A percentile compares a stretch with the other conserved stretches of the same genome.
Conservation (phyloP, 2,888 invertebrate species). For the Drosophila formosana region DNA sequence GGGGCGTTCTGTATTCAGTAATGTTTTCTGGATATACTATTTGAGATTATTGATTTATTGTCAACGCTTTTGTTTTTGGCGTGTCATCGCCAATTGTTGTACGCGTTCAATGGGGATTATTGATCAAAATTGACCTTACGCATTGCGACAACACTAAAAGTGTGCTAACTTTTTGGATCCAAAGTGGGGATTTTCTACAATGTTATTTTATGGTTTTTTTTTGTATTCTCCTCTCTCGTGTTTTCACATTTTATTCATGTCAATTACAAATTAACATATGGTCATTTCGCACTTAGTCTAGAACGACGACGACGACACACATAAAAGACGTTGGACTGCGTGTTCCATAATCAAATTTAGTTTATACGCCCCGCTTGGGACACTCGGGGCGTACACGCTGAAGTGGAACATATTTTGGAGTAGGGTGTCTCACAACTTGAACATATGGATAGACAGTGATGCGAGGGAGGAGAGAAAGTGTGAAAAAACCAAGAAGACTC, state of each 20-base stretch:
- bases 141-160: constrained; percentile 3
- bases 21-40: neutral
- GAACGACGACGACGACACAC: constrained; percentile 8
- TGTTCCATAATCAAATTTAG: constrained; percentile 59
- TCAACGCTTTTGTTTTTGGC: constrained; percentile 2
- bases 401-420: constrained; percentile 14
- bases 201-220: constrained; percentile 8
- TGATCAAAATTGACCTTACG: constrained; percentile 26
- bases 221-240: constrained; percentile 5
- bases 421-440: constrained; percentile 37
- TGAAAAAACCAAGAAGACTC: neutral
- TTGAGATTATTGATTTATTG: constrained; percentile 14
- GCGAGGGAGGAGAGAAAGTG: neutral
- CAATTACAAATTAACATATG: constrained; percentile 73
- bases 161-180: constrained; percentile 3
- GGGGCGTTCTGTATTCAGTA: constrained; percentile 8
- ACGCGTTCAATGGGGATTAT: constrained; percentile 13
- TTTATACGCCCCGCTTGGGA: constrained; percentile 46
- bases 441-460: neutral
- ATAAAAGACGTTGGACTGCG: constrained; percentile 23
- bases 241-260: constrained; percentile 59
- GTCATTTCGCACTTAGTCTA: constrained; percentile 46
- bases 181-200: constrained; percentile 7
- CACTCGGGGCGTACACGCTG: constrained; percentile 14
- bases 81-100: constrained; percentile 5